A percentile compares a stretch with the other conserved stretches of the same genome.
phyloP scores from a whole-genome alignment of 1,140 invertebrate genomes.

The Zophobas atratus region DNA sequence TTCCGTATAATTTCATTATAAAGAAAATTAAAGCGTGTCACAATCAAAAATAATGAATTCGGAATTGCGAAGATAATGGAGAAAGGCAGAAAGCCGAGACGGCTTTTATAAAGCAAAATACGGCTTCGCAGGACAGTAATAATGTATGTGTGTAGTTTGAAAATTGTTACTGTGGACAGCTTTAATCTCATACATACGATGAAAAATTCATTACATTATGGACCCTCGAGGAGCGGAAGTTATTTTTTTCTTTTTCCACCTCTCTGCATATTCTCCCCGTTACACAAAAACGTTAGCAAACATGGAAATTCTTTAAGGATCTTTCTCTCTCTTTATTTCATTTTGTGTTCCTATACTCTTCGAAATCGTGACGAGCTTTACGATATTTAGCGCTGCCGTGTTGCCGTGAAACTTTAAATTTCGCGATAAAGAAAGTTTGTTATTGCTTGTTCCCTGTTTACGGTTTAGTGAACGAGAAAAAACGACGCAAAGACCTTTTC shows the following conservation, averaged over 20 bases:
- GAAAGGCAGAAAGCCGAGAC: background rate
- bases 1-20: slow-evolving; percentile 11
- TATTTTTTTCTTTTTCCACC: slow-evolving; percentile 3
- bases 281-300: background rate
- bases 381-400: background rate
- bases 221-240: slow-evolving; percentile 4
- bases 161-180: slow-evolving; percentile 13
- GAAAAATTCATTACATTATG: slow-evolving; percentile 31
- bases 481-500: background rate
- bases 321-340: slow-evolving; percentile 1
- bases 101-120: too few relatives aligned
- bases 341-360: background rate
- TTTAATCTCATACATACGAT: slow-evolving; percentile 23
- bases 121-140: background rate
- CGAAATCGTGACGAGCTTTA: slow-evolving; percentile 12
- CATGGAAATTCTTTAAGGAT: slow-evolving; percentile 12
- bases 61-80: background rate
- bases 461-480: background rate
- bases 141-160: slow-evolving; percentile 8
- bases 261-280: slow-evolving; percentile 1
- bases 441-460: background rate
- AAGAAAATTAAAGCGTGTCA: slow-evolving; percentile 13
- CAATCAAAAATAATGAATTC: slow-evolving; percentile 17
- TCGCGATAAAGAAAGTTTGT: background rate
- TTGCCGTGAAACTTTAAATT: slow-evolving; percentile 15